phyloP scores from a whole-genome alignment of 2,113 vertebrate genomes.

The Carassius carassius region DNA sequence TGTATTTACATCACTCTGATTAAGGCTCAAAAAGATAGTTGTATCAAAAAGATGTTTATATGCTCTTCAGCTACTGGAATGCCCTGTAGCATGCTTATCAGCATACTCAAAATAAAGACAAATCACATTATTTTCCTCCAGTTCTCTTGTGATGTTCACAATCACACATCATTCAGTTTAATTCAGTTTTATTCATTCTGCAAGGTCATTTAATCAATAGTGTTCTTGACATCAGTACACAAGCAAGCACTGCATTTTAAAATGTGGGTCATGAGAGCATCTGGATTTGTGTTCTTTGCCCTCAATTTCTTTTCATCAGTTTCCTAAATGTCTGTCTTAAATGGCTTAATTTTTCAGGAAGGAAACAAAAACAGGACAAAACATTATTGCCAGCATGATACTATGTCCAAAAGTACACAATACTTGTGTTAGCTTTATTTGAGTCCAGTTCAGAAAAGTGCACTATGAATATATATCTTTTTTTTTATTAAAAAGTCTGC shows the following conservation, averaged over 20 bases:
- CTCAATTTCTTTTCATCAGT: neutral
- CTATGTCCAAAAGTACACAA: neutral
- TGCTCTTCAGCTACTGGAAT: neutral
- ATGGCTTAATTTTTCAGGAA: neutral
- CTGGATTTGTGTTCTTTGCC: neutral
- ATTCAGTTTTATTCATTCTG: neutral
- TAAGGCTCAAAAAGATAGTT: neutral
- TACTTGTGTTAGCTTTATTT: neutral
- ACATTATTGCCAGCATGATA: neutral
- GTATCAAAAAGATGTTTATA: neutral
- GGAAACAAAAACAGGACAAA: neutral
- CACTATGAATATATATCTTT: neutral
- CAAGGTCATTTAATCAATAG: neutral
- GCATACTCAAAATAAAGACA: neutral
- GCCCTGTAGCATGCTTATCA: neutral
- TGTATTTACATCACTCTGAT: neutral
- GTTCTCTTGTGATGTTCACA: too few species aligned
- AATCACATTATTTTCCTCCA: too few species aligned
- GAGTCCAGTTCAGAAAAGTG: neutral
- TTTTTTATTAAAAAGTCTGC: too few species aligned
- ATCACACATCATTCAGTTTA: too few species aligned
- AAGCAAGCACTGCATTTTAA: neutral
- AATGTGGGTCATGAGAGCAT: neutral
- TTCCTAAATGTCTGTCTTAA: neutral
- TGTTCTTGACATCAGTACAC: neutral